Evolutionary conservation across 2,888 invertebrate species (phyloP), one percentile per base, ranked within the genome.

Genomic region (Plagiodera versicolora): DNA sequence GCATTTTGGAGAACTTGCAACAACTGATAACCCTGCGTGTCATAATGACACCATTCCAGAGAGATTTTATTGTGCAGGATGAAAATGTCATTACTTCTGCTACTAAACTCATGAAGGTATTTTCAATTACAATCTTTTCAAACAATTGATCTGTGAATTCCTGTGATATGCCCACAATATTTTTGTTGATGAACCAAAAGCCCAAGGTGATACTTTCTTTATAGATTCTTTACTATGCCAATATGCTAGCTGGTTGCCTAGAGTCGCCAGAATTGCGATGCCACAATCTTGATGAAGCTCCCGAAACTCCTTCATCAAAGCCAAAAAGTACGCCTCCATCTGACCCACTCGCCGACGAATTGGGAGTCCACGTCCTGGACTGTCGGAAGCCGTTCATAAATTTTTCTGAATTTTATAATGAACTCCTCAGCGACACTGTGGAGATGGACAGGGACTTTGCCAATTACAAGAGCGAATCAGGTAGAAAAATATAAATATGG

Each of bases 381-480:
- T 91, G 93, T 76, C 87, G 94, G 51, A 87, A 87, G 75, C 95
- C 96, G 35, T 85, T 88, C 72, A 85, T 97, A 76, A 88, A 92
- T 58, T 93, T 91, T 75, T 89, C 90, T 66, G 95, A 96, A 74
- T 97, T 97, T 82, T 94, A 96, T 81, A 96, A 97, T 79, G 96
- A 97, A 79, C 90, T 92, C 0, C 83, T 96, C 51, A 95, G 95
- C 81, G 95, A 96, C 79, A 88, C 89, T 58, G 89, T 97, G 65
- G 94, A 95, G 83, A 95, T 96, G 91, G 94, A 95, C 79, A 88
- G 90, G 75, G 96, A 97, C 81, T 95, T 94, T 82, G 89, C 94
- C 51, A 90, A 92, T 78, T 96, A 91, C 80, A 92, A 92, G 80
- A 89, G 89, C 71, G 87, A 89, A 75, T 75, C 74, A 67, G 77